Conservation (phyloP, 1,140 invertebrate genomes). For the Lithobius niger region DNA sequence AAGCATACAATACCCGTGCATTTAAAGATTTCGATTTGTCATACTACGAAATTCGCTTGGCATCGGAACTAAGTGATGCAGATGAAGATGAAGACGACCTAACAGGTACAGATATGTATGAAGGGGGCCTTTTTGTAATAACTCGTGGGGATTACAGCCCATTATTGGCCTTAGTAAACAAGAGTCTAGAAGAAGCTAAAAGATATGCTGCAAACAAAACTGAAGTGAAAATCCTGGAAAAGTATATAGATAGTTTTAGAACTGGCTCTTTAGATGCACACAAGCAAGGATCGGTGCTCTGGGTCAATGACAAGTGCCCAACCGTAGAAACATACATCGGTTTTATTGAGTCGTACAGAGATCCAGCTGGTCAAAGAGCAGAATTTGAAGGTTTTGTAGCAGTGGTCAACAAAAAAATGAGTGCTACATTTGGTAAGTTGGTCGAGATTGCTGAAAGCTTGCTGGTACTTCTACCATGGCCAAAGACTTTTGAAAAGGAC, state of each 20-base stretch:
- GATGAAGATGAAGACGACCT: constrained; percentile 36
- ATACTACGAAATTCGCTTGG: constrained; percentile 34
- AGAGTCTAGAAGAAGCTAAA: constrained; percentile 53
- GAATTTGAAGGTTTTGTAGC: constrained; percentile 94
- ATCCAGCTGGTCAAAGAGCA: constrained; percentile 81
- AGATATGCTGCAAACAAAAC: constrained; percentile 62
- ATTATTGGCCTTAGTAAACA: constrained; percentile 50
- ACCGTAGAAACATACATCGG: constrained; percentile 88
- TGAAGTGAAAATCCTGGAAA: constrained; percentile 69
- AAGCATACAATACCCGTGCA: constrained; percentile 74
- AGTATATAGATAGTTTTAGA: constrained; percentile 70
- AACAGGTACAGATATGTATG: constrained; percentile 35
- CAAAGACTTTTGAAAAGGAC: constrained; percentile 76
- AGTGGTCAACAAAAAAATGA: constrained; percentile 88
- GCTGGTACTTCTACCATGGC: constrained; percentile 73
- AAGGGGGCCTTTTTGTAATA: constrained; percentile 54
- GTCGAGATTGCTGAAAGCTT: constrained; percentile 69
- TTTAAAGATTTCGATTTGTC: constrained; percentile 58
- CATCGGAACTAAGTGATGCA: constrained; percentile 31
- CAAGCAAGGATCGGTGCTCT: constrained; percentile 74
- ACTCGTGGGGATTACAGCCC: constrained; percentile 74
- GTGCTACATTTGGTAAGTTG: constrained; percentile 68
- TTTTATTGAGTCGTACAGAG: constrained; percentile 88
- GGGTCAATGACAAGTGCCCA: constrained; percentile 87
- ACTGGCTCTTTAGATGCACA: constrained; percentile 75